Conservation (phyloP, 2,797 vertebrate species). For the Mionectes olivaceus region DNA sequence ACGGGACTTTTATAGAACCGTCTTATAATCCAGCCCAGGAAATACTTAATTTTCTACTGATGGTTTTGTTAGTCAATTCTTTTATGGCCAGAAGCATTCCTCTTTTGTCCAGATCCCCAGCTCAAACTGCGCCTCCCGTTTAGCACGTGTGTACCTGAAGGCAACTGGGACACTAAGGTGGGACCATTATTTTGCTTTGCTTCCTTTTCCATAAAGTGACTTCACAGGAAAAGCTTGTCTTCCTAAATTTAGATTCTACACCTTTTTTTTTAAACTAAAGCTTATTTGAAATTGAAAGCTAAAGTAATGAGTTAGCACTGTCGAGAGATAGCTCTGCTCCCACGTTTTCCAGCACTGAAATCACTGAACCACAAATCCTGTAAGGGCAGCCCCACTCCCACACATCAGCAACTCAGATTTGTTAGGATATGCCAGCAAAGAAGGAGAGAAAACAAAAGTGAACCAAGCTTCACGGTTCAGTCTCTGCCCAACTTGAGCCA, state of each 20-base stretch:
- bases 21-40: not conserved
- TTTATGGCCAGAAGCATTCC: not conserved
- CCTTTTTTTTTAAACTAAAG: not conserved
- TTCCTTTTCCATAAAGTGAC: not conserved
- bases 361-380: conserved; percentile 50
- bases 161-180: not conserved
- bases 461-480: not conserved
- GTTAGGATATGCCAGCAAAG: not conserved
- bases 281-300: not conserved
- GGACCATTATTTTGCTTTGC: not conserved
- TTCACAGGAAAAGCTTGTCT: not conserved
- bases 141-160: not conserved
- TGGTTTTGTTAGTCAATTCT: not conserved
- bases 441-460: not conserved
- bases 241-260: not conserved
- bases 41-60: not conserved
- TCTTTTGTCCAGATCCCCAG: not conserved
- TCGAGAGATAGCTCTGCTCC: not conserved
- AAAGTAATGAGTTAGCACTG: not conserved
- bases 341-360: not conserved
- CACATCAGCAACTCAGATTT: not conserved
- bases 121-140: not conserved
- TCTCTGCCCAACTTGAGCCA: not conserved
- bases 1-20: not conserved
- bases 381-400: not conserved